Base-by-base conservation (phyloP, 37 sponge, comb jelly and placozoan species). In the Cladorhizidae sp. region DNA sequence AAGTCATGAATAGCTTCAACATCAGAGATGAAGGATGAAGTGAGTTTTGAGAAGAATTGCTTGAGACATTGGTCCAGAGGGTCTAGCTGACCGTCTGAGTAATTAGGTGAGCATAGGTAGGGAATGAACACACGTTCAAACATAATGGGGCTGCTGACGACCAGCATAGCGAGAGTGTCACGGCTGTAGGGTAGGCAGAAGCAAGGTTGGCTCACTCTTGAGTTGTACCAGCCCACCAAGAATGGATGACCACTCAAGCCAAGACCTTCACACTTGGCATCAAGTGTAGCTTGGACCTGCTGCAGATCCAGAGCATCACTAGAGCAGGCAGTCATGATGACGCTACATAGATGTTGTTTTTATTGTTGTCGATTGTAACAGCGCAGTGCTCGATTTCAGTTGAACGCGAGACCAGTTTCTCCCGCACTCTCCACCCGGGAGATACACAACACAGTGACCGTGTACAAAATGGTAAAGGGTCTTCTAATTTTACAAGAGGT, bases 61-160 rank as follows among this genome's bases (percentile, higher is more conserved):
- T 50, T 69, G 22, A 91, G 31, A 51, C 95, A 94, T 43, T 86
- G 79, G 57, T 97, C 92, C 57, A 97, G 70, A 15, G 97, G 95
- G 32, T 97, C 97, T 3, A 43, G 22, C 37, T 42, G 8, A 6
- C 43, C 42, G 2, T 26, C 43, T 3, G 63, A 40, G 31, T 50
- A 58, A 2, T 43, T 39, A 0, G 64, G 54, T 9, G 59, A 42
- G 5, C 29, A n/a, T 0, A 91, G 50, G 57, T 70, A 97, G 1
- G 97, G 95, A 18, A 71, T 54, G 43, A 97, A 88, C 32, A 91
- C 61, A 23, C 62, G 54, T 43, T 97, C 97, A 73, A 94, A 97
- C 97, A 97, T 97, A 42, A 67, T 58, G 1, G 97, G 97, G n/a
- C 81, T 50, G 58, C 95, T 94, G 49, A 91, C 72, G 35, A 93